These are phyloP conservation scores for Rhamnusium bicolor DNA, from an alignment of 2,888 invertebrate species.

Conservation along the genomic window DNA sequence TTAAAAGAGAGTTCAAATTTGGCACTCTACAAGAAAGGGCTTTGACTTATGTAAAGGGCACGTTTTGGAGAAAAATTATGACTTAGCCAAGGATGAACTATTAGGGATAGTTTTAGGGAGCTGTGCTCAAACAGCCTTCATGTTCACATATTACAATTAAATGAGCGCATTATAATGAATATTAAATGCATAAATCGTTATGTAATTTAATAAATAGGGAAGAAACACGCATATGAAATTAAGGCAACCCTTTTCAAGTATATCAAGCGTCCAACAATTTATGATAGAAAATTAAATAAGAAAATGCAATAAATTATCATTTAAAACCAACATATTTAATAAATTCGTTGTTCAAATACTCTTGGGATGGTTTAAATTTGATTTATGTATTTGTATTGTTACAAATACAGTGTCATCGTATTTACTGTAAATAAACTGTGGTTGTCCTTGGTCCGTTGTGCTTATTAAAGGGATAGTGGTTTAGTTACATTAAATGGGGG, in stretches of 20 bases:
- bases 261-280: conserved; percentile 46
- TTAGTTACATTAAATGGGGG: conserved; percentile 54
- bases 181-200: conserved; percentile 44
- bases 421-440: conserved; percentile 44
- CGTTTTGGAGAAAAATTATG: too few relatives aligned
- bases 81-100: too few relatives aligned
- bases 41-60: too few relatives aligned
- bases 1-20: too few relatives aligned
- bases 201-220: conserved; percentile 43
- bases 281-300: conserved; percentile 56
- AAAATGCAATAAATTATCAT: conserved; percentile 48
- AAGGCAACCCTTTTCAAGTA: conserved; percentile 46
- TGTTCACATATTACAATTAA: background rate
- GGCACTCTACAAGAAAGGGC: too few relatives aligned
- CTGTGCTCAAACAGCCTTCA: too few relatives aligned
- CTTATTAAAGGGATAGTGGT: conserved; percentile 56
- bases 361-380: conserved; percentile 53
- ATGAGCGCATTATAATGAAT: conserved; percentile 22
- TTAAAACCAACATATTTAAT: conserved; percentile 47
- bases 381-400: conserved; percentile 62
- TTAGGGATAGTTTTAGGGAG: too few relatives aligned
- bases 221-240: conserved; percentile 46
- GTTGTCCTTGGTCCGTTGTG: conserved; percentile 45
- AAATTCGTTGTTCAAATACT: conserved; percentile 57
- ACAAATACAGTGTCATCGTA: conserved; percentile 42